phyloP scores from a whole-genome alignment of 2,888 invertebrate species.

The Orthosia cruda region DNA sequence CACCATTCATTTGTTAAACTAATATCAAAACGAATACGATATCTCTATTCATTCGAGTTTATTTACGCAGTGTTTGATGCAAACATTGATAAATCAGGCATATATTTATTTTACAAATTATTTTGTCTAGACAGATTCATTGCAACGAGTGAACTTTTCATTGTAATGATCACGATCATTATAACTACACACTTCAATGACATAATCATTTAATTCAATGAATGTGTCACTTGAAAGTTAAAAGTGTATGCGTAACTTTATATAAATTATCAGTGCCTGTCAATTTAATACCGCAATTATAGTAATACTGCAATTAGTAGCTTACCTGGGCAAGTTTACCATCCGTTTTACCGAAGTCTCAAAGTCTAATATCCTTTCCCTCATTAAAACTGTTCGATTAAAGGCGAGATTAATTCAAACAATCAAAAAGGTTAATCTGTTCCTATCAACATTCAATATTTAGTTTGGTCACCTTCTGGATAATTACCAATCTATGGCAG shows the following conservation, averaged over 20 bases:
- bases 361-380: slow-evolving; percentile 9
- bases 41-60: neutral
- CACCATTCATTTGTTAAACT: neutral
- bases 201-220: slow-evolving; percentile 2
- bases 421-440: slow-evolving; percentile 1
- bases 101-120: neutral
- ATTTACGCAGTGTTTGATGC: neutral
- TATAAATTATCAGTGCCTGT: neutral
- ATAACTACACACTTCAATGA: neutral
- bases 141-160: slow-evolving; percentile 5
- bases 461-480: neutral
- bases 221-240: neutral
- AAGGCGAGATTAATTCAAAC: slow-evolving; percentile 3
- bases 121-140: neutral
- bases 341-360: neutral
- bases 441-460: slow-evolving; percentile 4
- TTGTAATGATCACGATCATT: neutral
- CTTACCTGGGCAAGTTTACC: neutral
- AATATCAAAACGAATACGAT: neutral
- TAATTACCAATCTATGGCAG: slow-evolving; percentile 11
- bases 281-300: neutral
- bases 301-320: neutral
- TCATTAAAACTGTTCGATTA: slow-evolving; percentile 1
- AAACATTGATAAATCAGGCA: neutral
- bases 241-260: neutral